These are phyloP conservation scores for human (Homo sapiens) DNA, from an alignment of 2,113 vertebrate genomes.

Conservation along the genomic window DNA sequence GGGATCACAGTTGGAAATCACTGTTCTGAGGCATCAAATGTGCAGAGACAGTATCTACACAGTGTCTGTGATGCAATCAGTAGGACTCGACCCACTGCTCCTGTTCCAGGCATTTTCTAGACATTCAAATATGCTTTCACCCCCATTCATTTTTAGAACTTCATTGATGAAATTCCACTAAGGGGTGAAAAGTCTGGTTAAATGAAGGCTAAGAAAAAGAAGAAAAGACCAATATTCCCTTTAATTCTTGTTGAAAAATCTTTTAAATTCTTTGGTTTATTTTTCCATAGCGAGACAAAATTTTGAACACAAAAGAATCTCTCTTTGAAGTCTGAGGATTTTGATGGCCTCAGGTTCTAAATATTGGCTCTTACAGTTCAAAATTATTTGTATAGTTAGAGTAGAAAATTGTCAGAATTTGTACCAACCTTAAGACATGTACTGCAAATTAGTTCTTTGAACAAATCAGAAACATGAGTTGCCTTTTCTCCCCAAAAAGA, in stretches of 20 bases:
- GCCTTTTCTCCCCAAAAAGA: background rate
- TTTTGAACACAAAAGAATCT: background rate
- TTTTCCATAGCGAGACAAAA: background rate
- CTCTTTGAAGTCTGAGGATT: background rate
- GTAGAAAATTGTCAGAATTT: background rate
- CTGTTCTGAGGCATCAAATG: background rate
- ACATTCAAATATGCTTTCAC: background rate
- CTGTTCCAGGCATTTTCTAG: background rate
- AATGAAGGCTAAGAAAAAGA: background rate
- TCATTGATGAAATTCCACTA: background rate
- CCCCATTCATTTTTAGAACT: background rate
- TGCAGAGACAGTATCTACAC: background rate
- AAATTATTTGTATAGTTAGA: background rate
- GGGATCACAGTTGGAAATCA: background rate
- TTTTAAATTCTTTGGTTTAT: background rate
- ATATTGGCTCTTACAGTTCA: background rate
- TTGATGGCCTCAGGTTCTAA: background rate
- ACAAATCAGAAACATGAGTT: background rate
- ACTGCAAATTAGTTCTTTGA: background rate
- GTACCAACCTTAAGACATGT: background rate
- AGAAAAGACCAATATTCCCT: background rate
- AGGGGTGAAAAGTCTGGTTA: background rate
- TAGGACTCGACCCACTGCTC: rapidly evolving
- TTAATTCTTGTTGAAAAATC: background rate
- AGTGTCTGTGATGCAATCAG: rapidly evolving